Evolutionary conservation across 2,888 invertebrate species (phyloP).

Genomic region (Ophion ellenae): DNA sequence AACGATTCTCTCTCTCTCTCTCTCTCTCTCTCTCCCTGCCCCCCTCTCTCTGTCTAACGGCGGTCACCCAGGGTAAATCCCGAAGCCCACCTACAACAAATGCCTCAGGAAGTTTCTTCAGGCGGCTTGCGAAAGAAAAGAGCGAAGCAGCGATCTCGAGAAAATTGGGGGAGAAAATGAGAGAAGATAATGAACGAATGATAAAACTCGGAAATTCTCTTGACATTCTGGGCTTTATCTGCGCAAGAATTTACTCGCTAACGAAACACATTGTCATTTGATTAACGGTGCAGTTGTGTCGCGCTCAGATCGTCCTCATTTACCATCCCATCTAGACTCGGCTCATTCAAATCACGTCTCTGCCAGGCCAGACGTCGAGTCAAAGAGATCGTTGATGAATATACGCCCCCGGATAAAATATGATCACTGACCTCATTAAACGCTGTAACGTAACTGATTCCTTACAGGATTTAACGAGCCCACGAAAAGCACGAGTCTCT

Average conservation of each 20-base stretch:
- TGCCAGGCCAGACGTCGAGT: background rate
- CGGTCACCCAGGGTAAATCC: constrained; percentile 6
- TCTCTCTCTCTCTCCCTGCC: background rate
- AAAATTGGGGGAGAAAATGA: constrained; percentile 25
- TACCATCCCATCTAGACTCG: constrained; percentile 1
- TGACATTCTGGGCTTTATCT: background rate
- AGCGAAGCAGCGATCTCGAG: background rate
- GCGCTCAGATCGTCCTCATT: background rate
- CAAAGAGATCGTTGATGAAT: background rate
- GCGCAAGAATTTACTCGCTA: background rate
- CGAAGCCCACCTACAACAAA: constrained; percentile 9
- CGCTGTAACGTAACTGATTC: too few species aligned
- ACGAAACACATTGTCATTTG: constrained; percentile 30
- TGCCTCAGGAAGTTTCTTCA: background rate
- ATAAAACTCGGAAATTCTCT: constrained; percentile 10
- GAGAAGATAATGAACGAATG: constrained; percentile 33
- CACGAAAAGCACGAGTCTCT: too few species aligned
- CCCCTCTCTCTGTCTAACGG: background rate
- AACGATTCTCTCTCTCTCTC: constrained; percentile 4
- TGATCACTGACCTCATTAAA: background rate
- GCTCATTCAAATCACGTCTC: background rate
- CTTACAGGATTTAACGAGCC: too few species aligned
- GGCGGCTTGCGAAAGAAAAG: background rate
- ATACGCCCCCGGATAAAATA: background rate
- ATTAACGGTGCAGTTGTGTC: background rate